Evolutionary conservation across 2,888 invertebrate species (phyloP).

Genomic region (Papilio protenor): DNA sequence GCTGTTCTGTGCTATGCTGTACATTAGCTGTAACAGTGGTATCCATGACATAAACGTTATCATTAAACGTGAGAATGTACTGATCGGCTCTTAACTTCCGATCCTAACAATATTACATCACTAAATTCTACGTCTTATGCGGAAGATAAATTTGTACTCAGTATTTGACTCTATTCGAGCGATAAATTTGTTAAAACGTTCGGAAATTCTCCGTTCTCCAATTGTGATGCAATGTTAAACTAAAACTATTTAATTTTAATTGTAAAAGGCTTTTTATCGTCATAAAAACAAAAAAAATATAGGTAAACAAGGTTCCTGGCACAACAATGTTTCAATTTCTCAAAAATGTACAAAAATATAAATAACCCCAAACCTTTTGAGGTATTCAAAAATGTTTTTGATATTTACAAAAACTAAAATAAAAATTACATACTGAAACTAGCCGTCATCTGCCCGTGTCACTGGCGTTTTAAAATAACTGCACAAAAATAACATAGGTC

Average conservation of each 20-base stretch:
- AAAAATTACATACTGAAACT: not conserved
- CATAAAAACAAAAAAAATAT: no score
- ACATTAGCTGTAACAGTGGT: no score
- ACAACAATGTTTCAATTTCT: no score
- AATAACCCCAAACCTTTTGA: not conserved
- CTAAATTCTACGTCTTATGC: constrained; percentile 6
- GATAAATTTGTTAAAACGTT: not conserved
- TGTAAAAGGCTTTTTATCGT: no score
- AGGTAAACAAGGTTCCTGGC: no score
- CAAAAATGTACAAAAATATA: no score
- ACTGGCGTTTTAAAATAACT: not conserved
- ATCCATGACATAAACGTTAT: not conserved
- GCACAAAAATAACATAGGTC: not conserved
- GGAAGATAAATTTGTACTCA: constrained; percentile 1
- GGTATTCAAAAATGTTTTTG: not conserved
- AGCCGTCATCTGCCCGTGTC: not conserved
- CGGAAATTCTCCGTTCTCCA: not conserved
- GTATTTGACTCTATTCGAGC: not conserved
- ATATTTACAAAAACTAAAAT: not conserved
- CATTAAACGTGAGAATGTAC: not conserved
- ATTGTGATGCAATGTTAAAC: not conserved
- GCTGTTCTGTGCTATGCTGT: no score
- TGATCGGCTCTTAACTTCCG: constrained; percentile 11
- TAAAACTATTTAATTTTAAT: no score
- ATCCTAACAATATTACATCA: constrained; percentile 2